phyloP scores from a whole-genome alignment of 2,797 vertebrate species.

The Thalassophryne amazonica region DNA sequence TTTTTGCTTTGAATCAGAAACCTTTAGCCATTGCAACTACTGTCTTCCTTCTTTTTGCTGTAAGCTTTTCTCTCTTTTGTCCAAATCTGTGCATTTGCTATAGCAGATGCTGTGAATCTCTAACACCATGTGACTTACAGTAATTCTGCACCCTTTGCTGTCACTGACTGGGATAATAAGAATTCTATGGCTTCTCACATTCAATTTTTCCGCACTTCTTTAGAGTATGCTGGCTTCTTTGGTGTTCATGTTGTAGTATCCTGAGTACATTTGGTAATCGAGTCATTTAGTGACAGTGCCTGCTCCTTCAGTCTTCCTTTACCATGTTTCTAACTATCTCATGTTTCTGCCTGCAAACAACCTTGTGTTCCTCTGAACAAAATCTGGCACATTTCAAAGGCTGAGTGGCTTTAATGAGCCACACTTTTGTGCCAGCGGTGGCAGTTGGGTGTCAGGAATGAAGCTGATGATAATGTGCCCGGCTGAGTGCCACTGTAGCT shows the following conservation, averaged over 20 bases:
- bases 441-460: conserved; percentile 68
- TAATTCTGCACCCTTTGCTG: too few species aligned
- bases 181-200: too few species aligned
- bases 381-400: conserved; percentile 66
- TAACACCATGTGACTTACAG: too few species aligned
- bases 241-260: conserved; percentile 13
- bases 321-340: conserved; percentile 37
- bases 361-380: conserved; percentile 42
- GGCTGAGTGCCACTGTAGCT: conserved; percentile 55
- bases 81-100: too few species aligned
- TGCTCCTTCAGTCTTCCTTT: conserved; percentile 22
- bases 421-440: conserved; percentile 54
- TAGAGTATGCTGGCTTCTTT: too few species aligned
- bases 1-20: too few species aligned
- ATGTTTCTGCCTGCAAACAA: conserved; percentile 38
- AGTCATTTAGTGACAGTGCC: conserved; percentile 23
- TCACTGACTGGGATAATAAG: too few species aligned
- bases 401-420: conserved; percentile 72
- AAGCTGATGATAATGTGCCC: conserved; percentile 66
- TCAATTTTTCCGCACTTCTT: too few species aligned
- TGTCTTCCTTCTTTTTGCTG: too few species aligned
- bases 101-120: too few species aligned
- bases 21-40: too few species aligned
- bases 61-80: too few species aligned
- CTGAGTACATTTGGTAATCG: conserved; percentile 13